Evolutionary conservation across 2,888 invertebrate species (phyloP).

Genomic region (Scaeva pyrastri): DNA sequence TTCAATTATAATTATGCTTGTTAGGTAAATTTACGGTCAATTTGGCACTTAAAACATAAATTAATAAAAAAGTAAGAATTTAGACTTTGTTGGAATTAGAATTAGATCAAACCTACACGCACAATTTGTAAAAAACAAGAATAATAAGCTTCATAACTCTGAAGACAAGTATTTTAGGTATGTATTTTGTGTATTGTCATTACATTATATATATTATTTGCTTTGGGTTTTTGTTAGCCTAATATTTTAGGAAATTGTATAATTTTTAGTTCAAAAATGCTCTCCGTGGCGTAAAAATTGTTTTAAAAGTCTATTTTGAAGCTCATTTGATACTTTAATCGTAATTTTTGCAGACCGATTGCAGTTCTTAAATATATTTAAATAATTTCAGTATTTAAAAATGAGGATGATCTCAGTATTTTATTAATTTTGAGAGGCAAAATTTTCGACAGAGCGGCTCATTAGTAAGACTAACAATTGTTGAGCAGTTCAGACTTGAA

Average conservation of each 20-base stretch:
- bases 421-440: not conserved
- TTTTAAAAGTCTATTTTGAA: conserved; percentile 50
- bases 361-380: conserved; percentile 5
- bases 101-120: not conserved
- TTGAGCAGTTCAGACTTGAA: too few relatives aligned
- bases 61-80: conserved; percentile 13
- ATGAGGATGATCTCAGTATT: conserved; percentile 7
- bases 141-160: conserved; percentile 7
- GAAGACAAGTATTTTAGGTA: conserved; percentile 32
- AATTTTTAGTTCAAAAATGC: conserved; percentile 1
- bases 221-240: conserved; percentile 9
- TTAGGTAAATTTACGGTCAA: conserved; percentile 58
- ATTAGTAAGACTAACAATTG: too few relatives aligned
- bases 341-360: conserved; percentile 22
- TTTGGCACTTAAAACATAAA: conserved; percentile 68
- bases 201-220: conserved; percentile 46
- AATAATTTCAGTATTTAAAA: conserved; percentile 6
- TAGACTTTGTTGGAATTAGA: conserved; percentile 24
- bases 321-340: conserved; percentile 53
- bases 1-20: conserved; percentile 51
- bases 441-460: not conserved
- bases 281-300: conserved; percentile 33
- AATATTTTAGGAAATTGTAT: conserved; percentile 22
- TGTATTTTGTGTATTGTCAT: conserved; percentile 56
- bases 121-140: not conserved